These are phyloP conservation scores for Mantis religiosa DNA, from an alignment of 2,888 invertebrate species.

Conservation along the genomic window DNA sequence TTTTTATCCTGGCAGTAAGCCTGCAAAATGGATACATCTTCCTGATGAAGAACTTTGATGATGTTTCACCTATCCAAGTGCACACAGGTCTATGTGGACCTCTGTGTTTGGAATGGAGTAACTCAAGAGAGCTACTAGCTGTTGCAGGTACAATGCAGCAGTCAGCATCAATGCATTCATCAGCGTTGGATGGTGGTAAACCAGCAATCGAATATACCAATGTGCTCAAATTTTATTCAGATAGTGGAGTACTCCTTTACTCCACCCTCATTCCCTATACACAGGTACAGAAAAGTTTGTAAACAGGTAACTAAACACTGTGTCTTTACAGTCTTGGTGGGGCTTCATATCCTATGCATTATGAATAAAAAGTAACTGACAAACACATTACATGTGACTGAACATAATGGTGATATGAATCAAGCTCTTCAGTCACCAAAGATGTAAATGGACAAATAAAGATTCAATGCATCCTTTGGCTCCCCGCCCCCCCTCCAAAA, in stretches of 20 bases:
- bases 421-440: no score
- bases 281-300: conserved; percentile 49
- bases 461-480: no score
- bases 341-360: no score
- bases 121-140: conserved; percentile 85
- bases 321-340: no score
- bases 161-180: conserved; percentile 36
- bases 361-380: no score
- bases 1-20: conserved; percentile 80
- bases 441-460: no score
- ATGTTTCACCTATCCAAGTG: conserved; percentile 84
- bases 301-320: no score
- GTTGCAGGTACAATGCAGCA: conserved; percentile 72
- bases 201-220: conserved; percentile 62
- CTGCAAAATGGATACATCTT: conserved; percentile 87
- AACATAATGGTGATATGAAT: no score
- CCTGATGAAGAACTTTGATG: conserved; percentile 86
- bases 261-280: conserved; percentile 73
- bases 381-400: no score
- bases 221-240: conserved; percentile 87
- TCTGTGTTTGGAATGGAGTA: conserved; percentile 93
- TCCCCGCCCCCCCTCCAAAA: no score
- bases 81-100: conserved; percentile 75
- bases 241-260: conserved; percentile 76
- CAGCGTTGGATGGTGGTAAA: conserved; percentile 34